A percentile compares a stretch with the other conserved stretches of the same genome.
Evolutionary conservation across 1,140 invertebrate genomes (phyloP).

Genomic region (Macrobrachium nipponense): DNA sequence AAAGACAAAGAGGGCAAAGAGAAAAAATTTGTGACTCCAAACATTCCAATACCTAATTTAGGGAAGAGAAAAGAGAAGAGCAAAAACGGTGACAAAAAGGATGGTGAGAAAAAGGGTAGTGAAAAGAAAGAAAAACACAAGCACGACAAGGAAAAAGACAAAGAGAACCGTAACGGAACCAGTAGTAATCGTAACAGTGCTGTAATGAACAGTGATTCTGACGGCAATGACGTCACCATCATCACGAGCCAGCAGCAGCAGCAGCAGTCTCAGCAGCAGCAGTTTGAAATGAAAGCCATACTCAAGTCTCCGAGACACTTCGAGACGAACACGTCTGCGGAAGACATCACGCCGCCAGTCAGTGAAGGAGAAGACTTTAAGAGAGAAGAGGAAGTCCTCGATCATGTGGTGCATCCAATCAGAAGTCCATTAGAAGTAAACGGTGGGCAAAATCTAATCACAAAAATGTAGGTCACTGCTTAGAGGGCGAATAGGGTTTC

Average conservation of each 20-base stretch:
- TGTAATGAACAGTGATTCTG: slow-evolving; percentile 48
- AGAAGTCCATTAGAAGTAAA: too few relatives aligned
- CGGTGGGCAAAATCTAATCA: too few relatives aligned
- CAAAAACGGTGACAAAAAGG: slow-evolving; percentile 39
- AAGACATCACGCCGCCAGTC: not conserved
- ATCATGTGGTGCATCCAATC: too few relatives aligned
- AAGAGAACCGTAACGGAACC: slow-evolving; percentile 47
- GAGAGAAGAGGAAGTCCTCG: slow-evolving; percentile 9
- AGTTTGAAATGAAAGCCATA: slow-evolving; percentile 2
- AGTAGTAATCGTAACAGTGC: slow-evolving; percentile 52
- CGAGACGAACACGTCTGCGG: not conserved
- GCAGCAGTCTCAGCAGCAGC: slow-evolving; percentile 34
- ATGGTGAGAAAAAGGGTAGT: slow-evolving; percentile 15
- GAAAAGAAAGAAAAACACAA: slow-evolving; percentile 21
- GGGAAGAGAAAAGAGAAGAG: slow-evolving; percentile 36
- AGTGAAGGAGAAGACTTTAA: slow-evolving; percentile 15
- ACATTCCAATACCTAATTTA: slow-evolving; percentile 35
- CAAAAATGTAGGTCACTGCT: too few relatives aligned
- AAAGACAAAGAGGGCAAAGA: slow-evolving; percentile 13
- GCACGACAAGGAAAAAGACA: slow-evolving; percentile 45
- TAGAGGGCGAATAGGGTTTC: too few relatives aligned
- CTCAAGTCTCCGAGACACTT: not conserved
- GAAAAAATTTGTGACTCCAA: slow-evolving; percentile 25
- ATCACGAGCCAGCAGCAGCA: slow-evolving; percentile 35
- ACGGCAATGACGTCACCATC: slow-evolving; percentile 36